Evolutionary conservation across 2,113 vertebrate species (phyloP), one percentile per base, ranked within the genome.

Genomic region (Opisthocomus hoazin): DNA sequence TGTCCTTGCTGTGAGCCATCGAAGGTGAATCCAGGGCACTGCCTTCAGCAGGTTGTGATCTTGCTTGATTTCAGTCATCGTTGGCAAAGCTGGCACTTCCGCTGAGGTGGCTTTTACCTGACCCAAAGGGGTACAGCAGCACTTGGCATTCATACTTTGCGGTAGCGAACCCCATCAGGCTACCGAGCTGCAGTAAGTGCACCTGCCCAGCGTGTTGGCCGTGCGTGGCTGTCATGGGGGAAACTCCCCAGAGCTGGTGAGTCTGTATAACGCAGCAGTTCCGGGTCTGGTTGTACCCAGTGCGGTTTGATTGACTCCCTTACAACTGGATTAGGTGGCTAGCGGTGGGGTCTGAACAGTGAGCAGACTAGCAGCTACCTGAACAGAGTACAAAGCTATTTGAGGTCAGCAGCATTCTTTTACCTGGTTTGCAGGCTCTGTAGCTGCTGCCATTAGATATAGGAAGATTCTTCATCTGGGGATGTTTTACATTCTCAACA

Each of bases 231-330:
- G 36, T 48, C 22, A 1, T 21, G 54, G 32, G 68, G 23, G 11
- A 34, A 41, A 1, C 26, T 73, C 12, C 27, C 12, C n/a, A 36
- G 39, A 18, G 3, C 29, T 23, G 50, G 15, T 1, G 10, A 10
- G 24, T 58, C 48, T 58, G 48, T 45, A 0, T 10, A 3, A 37
- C 1, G 12, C 26, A 56, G 17, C 51, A 46, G 0, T 24, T 75
- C 46, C 46, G 39, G n/a, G 20, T n/a, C n/a, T 69, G 69, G 14
- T 26, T 13, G 43, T 74, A 29, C 30, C 41, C 56, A 13, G 34
- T 2, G 15, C 1, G 0, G 19, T 54, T 30, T n/a, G 15, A 12
- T 1, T 18, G 68, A 65, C 43, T 60, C 48, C 48, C 12, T 48
- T 20, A 7, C n/a, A 79, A 5, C 34, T 51, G 13, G 16, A 4